Percentiles rank a stretch among this genome's conserved stretches.
Conservation (phyloP, 2,797 vertebrate genomes). For the Sylvia borin region DNA sequence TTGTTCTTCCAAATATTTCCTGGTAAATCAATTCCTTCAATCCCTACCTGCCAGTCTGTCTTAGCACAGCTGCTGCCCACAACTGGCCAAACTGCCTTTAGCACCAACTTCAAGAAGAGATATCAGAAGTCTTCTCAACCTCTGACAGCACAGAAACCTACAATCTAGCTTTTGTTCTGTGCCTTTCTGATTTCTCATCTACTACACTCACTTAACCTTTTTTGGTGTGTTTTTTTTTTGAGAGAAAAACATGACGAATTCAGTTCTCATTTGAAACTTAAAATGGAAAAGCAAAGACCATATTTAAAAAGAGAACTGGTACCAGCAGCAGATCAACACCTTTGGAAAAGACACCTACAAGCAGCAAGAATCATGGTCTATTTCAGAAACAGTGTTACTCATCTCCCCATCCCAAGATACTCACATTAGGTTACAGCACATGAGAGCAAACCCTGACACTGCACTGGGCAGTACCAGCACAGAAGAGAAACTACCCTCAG, state of each 20-base stretch:
- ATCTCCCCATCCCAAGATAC: not conserved
- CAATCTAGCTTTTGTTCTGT: not conserved
- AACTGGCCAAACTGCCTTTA: not conserved
- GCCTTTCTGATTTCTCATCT: not conserved
- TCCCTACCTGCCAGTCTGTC: not conserved
- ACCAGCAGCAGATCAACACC: not conserved
- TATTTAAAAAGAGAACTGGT: not conserved
- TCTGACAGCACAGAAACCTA: not conserved
- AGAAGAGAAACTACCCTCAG: not conserved
- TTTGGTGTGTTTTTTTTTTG: not conserved
- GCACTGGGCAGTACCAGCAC: not conserved
- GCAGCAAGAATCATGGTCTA: not conserved
- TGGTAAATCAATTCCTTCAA: not conserved
- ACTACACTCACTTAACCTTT: not conserved
- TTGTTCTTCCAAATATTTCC: not conserved
- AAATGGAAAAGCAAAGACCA: not conserved
- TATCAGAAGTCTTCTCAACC: not conserved
- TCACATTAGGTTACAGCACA: accelerated
- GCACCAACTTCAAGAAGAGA: not conserved
- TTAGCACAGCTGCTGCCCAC: not conserved
- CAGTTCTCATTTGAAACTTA: not conserved
- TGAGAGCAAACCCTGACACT: not conserved
- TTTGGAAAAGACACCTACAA: not conserved
- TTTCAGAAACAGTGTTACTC: not conserved
- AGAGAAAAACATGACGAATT: not conserved